A percentile compares a stretch with the other conserved stretches of the same genome.
phyloP scores from a whole-genome alignment of 2,797 vertebrate genomes.

The Sebastes nivosus region DNA sequence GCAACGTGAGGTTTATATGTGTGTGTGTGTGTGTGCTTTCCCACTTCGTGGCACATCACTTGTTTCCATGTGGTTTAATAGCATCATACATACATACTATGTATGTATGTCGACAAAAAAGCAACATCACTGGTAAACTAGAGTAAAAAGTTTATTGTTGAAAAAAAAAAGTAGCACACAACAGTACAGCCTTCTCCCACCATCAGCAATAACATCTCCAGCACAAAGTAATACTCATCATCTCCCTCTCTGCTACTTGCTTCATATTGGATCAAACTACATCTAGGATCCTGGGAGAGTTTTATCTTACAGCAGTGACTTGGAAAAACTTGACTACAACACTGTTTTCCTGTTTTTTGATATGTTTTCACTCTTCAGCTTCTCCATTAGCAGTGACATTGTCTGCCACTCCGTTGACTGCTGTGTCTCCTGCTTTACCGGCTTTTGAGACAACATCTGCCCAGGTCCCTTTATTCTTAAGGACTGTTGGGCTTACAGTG shows the following conservation, averaged over 20 bases:
- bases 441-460: conserved; percentile 69
- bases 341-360: not conserved
- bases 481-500: conserved; percentile 23
- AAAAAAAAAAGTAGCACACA: not conserved
- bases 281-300: conserved; percentile 22
- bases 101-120: not conserved
- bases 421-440: conserved; percentile 23
- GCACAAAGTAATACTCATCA: conserved; percentile 30
- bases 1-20: too few species aligned
- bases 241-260: conserved; percentile 2
- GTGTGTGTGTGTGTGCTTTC: too few species aligned
- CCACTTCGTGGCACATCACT: not conserved
- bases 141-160: conserved; percentile 72
- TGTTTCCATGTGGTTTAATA: not conserved
- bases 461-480: conserved; percentile 63
- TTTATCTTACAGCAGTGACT: conserved; percentile 58
- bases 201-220: conserved; percentile 33
- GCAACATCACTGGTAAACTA: not conserved
- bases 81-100: not conserved
- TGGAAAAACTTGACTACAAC: conserved; percentile 19
- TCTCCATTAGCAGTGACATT: conserved; percentile 32
- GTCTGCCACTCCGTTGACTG: conserved; percentile 40
- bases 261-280: conserved; percentile 24
- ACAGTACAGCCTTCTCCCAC: conserved; percentile 46
- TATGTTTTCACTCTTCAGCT: conserved; percentile 50